These are phyloP conservation scores for Tachysurus fulvidraco DNA, from an alignment of 2,113 vertebrate species.

Conservation along the genomic window DNA sequence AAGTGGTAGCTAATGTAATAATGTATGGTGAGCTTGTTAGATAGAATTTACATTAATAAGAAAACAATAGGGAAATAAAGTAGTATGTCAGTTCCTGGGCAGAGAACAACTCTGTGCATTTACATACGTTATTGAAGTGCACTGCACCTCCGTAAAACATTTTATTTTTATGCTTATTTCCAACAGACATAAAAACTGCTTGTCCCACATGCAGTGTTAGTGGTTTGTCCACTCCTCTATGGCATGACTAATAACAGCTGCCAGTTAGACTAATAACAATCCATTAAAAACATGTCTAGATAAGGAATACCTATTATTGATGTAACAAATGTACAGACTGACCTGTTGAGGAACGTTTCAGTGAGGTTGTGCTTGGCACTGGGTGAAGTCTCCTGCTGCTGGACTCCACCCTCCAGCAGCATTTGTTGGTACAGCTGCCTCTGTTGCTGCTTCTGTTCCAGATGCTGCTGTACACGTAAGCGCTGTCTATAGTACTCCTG, in stretches of 20 bases:
- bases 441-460: conserved; percentile 98
- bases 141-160: neutral
- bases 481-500: conserved; percentile 96
- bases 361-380: conserved; percentile 89
- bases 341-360: conserved; percentile 96
- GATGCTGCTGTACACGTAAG: conserved; percentile 92
- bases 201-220: neutral
- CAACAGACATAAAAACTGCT: neutral
- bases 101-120: neutral
- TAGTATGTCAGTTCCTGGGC: neutral
- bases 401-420: conserved; percentile 94
- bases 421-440: conserved; percentile 95
- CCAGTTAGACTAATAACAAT: neutral
- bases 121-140: neutral
- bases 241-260: neutral
- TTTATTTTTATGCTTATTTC: neutral
- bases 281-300: neutral
- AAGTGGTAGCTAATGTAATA: neutral
- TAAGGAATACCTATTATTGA: neutral
- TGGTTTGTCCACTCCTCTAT: neutral
- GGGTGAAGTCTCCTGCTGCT: conserved; percentile 84
- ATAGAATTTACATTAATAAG: too few relatives aligned
- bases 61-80: neutral
- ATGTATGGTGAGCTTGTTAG: too few relatives aligned
- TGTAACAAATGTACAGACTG: conserved; percentile 30